A percentile compares a stretch with the other conserved stretches of the same genome.
Evolutionary conservation across 2,113 vertebrate species (phyloP).

Genomic region (Mustelus asterias): DNA sequence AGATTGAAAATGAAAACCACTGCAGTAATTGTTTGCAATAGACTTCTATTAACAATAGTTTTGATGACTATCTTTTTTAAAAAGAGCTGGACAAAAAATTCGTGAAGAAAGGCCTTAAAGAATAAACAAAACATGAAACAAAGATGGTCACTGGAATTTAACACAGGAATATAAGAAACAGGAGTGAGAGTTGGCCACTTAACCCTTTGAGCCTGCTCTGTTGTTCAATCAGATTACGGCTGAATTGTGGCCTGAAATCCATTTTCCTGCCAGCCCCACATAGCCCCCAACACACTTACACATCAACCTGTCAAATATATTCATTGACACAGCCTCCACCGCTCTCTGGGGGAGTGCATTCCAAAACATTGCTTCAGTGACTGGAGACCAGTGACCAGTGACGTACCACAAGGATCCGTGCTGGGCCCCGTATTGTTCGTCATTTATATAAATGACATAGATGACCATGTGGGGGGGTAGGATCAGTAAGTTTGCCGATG

Average conservation of each 20-base stretch:
- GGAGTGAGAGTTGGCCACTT: not conserved
- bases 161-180: not conserved
- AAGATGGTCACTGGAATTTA: not conserved
- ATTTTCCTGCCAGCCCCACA: not conserved
- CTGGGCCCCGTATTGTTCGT: no score
- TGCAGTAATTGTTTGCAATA: not conserved
- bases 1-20: not conserved
- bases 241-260: not conserved
- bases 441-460: no score
- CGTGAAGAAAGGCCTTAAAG: not conserved
- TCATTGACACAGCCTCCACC: not conserved
- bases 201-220: not conserved
- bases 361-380: not conserved
- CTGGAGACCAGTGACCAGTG: no score
- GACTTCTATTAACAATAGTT: not conserved
- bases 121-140: not conserved
- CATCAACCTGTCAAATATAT: not conserved
- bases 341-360: not conserved
- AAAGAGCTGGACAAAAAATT: not conserved
- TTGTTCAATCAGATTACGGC: not conserved
- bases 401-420: no score
- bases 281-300: not conserved
- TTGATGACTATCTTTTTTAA: not conserved
- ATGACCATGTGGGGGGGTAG: no score
- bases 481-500: no score